These are phyloP conservation scores for Umimayanthus chanpuru DNA, from an alignment of 92 coral and sea anemone species.

Conservation along the genomic window DNA sequence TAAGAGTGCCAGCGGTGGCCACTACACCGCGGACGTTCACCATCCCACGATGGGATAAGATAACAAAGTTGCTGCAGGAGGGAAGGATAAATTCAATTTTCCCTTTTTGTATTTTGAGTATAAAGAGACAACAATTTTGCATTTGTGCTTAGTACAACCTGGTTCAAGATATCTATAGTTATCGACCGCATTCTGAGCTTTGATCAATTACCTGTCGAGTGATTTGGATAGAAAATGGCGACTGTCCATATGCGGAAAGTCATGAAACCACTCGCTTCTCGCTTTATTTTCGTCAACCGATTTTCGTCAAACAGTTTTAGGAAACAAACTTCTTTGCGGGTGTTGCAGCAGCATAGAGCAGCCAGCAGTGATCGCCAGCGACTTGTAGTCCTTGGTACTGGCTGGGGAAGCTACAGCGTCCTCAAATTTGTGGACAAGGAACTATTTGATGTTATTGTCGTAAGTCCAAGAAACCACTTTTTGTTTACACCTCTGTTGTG, in stretches of 20 bases:
- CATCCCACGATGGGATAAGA: no score
- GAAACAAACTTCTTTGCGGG: neutral
- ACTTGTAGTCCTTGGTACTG: conserved; percentile 91
- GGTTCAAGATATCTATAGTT: no score
- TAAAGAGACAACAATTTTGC: no score
- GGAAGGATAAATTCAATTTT: no score
- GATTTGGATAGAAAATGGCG: neutral
- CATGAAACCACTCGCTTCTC: neutral
- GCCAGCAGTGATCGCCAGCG: conserved; percentile 57
- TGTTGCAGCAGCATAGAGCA: conserved; percentile 19
- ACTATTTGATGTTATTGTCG: conserved; percentile 88
- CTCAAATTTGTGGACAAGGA: conserved; percentile 88
- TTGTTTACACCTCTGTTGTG: conserved; percentile 91
- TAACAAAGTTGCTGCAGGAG: no score
- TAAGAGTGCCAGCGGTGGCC: no score
- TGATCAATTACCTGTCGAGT: no score
- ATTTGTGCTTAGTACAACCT: no score
- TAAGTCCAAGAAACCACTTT: conserved; percentile 96
- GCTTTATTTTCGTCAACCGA: neutral
- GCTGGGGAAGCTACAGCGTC: conserved; percentile 98
- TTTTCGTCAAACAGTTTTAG: neutral
- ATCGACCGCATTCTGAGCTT: no score
- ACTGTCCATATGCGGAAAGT: neutral
- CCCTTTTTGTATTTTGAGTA: no score
- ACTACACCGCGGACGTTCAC: no score